Evolutionary conservation across 2,888 invertebrate genomes (phyloP), one percentile per base, ranked within the genome.

Genomic region (Dryomyza anilis): DNA sequence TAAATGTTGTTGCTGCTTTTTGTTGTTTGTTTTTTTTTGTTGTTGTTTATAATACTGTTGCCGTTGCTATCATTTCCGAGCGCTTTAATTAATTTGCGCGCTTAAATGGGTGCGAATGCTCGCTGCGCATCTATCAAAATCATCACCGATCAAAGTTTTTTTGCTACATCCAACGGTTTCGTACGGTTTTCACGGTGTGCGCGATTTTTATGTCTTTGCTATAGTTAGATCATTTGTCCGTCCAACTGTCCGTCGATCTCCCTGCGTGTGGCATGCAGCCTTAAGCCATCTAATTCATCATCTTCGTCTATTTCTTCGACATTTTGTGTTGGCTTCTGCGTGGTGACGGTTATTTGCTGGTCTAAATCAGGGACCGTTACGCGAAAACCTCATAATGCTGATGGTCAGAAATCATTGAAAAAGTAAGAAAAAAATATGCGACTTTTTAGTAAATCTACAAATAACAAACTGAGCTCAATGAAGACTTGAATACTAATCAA

Each of bases 51-150:
- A 4, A 19, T 43, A 14, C 45, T 45, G 30, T 45, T 55, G 23
- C 19, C 25, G 27, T 39, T 27, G 21, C 50, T 36, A 10, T 33
- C 23, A 12, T 19, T n/a, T 16, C 12, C 33, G 23, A 45, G 21
- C 45, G 69, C 72, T 70, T 76, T 63, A 57, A 63, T 50, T 63
- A 57, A 63, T 57, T 50, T 63, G n/a, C 39, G 33, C 63, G 63
- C 63, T 56, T 63, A 55, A 63, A 63, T 63, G 52, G 45, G 56
- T 55, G 63, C 55, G 45, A 63, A 45, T 55, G 33, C 30, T 46
- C 48, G 48, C 6, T 48, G 59, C 12, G 59, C 21, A 46, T 48
- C 33, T 33, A 59, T 59, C 59, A 59, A 59, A 43, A 39, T 7
- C 10, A 29, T 16, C 14, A 29, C 46, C 7, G 39, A 12, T 3